Percentiles rank a stretch among this genome's conserved stretches.
phyloP scores from a whole-genome alignment of 2,797 vertebrate genomes.

The Chaunax sp. region DNA sequence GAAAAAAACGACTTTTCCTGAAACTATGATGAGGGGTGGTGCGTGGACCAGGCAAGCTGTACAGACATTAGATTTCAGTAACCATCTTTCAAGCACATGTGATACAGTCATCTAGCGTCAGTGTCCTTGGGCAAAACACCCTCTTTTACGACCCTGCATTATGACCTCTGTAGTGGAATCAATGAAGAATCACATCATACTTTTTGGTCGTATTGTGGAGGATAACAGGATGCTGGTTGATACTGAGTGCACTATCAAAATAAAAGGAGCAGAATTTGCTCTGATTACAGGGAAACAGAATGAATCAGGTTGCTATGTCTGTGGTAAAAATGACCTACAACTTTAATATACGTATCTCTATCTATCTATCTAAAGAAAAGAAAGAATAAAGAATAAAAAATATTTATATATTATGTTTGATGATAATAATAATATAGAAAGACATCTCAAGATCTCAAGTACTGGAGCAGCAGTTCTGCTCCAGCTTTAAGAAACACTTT shows the following conservation, averaged over 20 bases:
- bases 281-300: slow-evolving; percentile 28
- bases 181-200: slow-evolving; percentile 48
- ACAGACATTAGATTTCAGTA: neutral
- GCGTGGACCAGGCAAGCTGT: too few relatives aligned
- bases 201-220: slow-evolving; percentile 13
- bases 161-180: slow-evolving; percentile 40
- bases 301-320: slow-evolving; percentile 5
- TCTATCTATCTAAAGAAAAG: too few relatives aligned
- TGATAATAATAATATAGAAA: slow-evolving; percentile 67
- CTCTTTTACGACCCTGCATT: slow-evolving; percentile 3
- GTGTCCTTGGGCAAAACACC: slow-evolving; percentile 22
- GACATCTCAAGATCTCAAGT: too few relatives aligned
- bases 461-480: slow-evolving; percentile 39
- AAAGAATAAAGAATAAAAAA: too few relatives aligned
- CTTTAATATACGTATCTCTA: too few relatives aligned
- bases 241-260: neutral
- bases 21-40: too few relatives aligned
- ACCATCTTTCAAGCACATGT: too few relatives aligned
- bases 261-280: slow-evolving; percentile 20
- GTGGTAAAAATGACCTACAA: too few relatives aligned
- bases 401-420: slow-evolving; percentile 7
- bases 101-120: slow-evolving; percentile 8
- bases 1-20: too few relatives aligned
- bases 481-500: slow-evolving; percentile 22
- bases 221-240: neutral